phyloP scores from a whole-genome alignment of 2,797 vertebrate species.

The Clarias laeviceps region DNA sequence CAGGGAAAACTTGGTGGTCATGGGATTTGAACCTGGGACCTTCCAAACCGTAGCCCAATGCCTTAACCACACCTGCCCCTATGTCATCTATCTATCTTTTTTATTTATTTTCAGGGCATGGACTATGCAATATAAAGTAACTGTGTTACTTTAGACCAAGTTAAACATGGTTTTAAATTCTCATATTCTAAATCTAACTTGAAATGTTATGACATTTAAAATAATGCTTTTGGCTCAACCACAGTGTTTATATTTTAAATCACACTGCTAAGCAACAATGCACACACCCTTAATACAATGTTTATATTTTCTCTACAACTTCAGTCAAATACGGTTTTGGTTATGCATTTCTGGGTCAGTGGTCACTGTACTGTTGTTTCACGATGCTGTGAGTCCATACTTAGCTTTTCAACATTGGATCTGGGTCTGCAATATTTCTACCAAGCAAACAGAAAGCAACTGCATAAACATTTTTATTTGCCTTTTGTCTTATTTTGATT shows the following conservation, averaged over 20 bases:
- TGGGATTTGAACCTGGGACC: no score
- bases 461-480: background rate
- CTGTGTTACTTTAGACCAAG: background rate
- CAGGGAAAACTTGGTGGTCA: no score
- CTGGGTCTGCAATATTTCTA: background rate
- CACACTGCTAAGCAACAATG: background rate
- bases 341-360: background rate
- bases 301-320: background rate
- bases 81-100: background rate
- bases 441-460: background rate
- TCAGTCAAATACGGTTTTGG: background rate
- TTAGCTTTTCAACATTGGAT: background rate
- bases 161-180: background rate
- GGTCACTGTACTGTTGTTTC: background rate
- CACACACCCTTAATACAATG: background rate
- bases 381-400: background rate
- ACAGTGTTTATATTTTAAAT: background rate
- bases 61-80: no score
- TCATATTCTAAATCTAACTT: background rate
- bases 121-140: background rate
- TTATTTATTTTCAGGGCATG: background rate
- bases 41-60: no score
- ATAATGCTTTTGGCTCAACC: background rate
- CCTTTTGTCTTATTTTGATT: background rate
- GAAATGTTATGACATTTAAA: background rate